A percentile compares a stretch with the other conserved stretches of the same genome.
These are phyloP conservation scores for Catalaphyllia jardinei DNA, from an alignment of 64 coral and sea anemone species.

Conservation along the genomic window DNA sequence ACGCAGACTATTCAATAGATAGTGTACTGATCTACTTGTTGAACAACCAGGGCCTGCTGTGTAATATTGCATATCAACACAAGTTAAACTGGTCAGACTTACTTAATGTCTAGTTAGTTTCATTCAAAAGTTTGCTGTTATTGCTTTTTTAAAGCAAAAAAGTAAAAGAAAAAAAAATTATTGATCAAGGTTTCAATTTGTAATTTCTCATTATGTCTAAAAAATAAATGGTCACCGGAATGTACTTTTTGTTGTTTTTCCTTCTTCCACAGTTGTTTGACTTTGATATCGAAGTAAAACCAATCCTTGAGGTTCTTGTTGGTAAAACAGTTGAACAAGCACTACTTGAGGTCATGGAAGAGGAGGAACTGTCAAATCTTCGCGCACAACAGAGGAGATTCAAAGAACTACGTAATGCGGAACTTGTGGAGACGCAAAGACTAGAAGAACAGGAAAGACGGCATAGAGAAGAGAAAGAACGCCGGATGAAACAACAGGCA, in stretches of 20 bases:
- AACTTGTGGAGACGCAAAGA: slow-evolving; percentile 98
- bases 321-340: slow-evolving; percentile 98
- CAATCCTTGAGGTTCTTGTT: slow-evolving; percentile 93
- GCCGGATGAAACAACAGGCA: slow-evolving; percentile 95
- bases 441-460: slow-evolving; percentile 98
- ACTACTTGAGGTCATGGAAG: slow-evolving; percentile 96
- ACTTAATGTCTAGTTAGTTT: too few relatives aligned
- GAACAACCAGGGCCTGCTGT: too few relatives aligned
- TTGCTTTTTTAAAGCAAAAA: too few relatives aligned
- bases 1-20: too few relatives aligned
- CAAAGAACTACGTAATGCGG: slow-evolving; percentile 94
- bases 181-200: too few relatives aligned
- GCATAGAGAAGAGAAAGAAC: slow-evolving; percentile 96
- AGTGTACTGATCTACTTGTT: too few relatives aligned
- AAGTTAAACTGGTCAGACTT: too few relatives aligned
- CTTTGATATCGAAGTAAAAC: slow-evolving; percentile 97
- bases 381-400: slow-evolving; percentile 91
- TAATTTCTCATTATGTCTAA: not conserved
- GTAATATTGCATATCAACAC: too few relatives aligned
- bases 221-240: not conserved
- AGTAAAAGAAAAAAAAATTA: too few relatives aligned
- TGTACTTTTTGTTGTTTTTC: not conserved
- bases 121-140: too few relatives aligned
- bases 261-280: slow-evolving; percentile 76
- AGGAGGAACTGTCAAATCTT: slow-evolving; percentile 93